These are phyloP conservation scores for Indicator maculatus DNA, from an alignment of 2,113 vertebrate genomes.

Conservation along the genomic window DNA sequence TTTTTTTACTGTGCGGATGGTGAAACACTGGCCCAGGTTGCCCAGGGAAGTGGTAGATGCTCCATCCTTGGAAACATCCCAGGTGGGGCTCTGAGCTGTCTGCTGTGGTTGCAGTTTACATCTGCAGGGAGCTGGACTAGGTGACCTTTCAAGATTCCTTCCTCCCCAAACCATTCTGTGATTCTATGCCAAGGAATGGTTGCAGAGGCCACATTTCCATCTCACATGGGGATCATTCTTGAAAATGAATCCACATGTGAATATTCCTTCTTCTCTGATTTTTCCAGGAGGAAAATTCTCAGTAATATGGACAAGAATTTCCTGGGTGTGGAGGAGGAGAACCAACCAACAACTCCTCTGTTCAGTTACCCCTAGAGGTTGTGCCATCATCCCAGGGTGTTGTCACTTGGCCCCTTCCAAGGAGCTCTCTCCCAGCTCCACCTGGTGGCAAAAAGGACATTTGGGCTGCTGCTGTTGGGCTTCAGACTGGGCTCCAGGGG, in stretches of 20 bases:
- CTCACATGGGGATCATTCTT: background rate
- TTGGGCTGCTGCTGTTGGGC: background rate
- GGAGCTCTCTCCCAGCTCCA: slow-evolving; percentile 56
- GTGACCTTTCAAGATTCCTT: too few relatives aligned
- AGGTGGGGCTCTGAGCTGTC: too few relatives aligned
- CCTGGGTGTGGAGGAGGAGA: accelerated
- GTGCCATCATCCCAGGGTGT: background rate
- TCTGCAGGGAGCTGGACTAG: too few relatives aligned
- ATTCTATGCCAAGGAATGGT: background rate
- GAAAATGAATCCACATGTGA: accelerated
- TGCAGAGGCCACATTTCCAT: background rate
- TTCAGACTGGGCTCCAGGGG: background rate
- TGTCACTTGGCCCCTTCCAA: background rate
- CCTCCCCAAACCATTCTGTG: too few relatives aligned
- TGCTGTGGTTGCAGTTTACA: too few relatives aligned
- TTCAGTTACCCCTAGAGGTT: background rate
- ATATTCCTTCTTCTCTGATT: background rate
- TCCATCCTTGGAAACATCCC: too few relatives aligned
- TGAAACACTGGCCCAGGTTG: too few relatives aligned
- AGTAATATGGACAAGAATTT: background rate
- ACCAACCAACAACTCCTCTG: background rate
- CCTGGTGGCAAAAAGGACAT: slow-evolving; percentile 24
- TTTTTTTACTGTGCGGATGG: too few relatives aligned
- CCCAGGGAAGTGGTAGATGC: too few relatives aligned
- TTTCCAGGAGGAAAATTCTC: background rate